Evolutionary conservation across 2,888 invertebrate species (phyloP).

Genomic region (Eremobia ochroleuca): DNA sequence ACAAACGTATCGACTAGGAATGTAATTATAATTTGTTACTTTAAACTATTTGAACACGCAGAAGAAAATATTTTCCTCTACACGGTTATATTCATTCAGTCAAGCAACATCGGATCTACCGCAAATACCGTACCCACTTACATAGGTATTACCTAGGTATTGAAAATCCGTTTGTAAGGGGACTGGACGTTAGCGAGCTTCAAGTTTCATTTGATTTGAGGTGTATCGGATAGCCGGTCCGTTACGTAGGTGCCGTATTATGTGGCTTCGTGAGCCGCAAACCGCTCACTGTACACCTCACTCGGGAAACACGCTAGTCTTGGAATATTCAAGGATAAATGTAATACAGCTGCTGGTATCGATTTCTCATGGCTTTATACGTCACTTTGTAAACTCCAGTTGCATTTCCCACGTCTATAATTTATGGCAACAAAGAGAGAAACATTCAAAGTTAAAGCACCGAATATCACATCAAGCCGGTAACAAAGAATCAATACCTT

Average conservation of each 20-base stretch:
- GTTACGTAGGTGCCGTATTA: constrained; percentile 79
- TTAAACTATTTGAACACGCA: constrained; percentile 1
- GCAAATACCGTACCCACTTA: constrained; percentile 38
- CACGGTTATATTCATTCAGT: constrained; percentile 26
- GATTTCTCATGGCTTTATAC: neutral
- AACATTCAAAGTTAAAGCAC: constrained; percentile 24
- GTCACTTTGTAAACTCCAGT: constrained; percentile 15
- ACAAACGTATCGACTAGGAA: constrained; percentile 10
- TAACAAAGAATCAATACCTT: constrained; percentile 81
- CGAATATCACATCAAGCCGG: constrained; percentile 40
- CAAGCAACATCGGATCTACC: constrained; percentile 24
- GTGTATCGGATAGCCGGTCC: constrained; percentile 83
- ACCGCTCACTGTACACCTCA: constrained; percentile 66
- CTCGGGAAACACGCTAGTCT: constrained; percentile 54
- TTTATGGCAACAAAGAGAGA: constrained; percentile 2
- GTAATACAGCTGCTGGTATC: constrained; percentile 20
- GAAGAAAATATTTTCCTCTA: constrained; percentile 20
- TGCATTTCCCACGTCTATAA: constrained; percentile 2
- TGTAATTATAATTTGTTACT: neutral
- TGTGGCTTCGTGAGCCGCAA: constrained; percentile 87
- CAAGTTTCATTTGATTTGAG: constrained; percentile 83
- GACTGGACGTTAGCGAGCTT: constrained; percentile 72
- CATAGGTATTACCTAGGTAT: constrained; percentile 50
- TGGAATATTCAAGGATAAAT: constrained; percentile 47
- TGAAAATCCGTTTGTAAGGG: constrained; percentile 63